These are phyloP conservation scores for Momotus momota DNA, from an alignment of 2,797 vertebrate genomes.

Conservation along the genomic window DNA sequence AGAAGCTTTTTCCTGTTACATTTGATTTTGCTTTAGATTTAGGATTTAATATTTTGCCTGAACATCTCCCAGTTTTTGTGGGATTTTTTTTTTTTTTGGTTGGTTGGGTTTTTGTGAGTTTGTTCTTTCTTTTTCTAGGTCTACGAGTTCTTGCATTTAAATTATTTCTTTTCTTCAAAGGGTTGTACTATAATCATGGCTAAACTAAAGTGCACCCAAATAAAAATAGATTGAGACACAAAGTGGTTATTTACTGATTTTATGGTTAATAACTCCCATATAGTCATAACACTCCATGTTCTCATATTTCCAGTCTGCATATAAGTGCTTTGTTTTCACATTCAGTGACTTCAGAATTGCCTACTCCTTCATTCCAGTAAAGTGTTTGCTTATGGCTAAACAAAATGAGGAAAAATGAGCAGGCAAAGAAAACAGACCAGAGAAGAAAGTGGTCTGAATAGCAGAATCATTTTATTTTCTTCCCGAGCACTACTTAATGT, in stretches of 20 bases:
- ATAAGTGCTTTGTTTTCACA: background rate
- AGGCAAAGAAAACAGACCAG: background rate
- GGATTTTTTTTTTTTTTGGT: background rate
- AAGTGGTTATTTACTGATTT: background rate
- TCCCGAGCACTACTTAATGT: background rate
- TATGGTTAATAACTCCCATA: background rate
- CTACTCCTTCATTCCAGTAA: background rate
- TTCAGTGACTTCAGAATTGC: constrained; percentile 5
- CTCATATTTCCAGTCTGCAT: background rate
- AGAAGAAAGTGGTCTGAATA: background rate
- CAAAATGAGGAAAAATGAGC: constrained; percentile 21
- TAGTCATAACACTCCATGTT: background rate
- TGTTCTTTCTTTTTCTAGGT: background rate
- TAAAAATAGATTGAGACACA: background rate
- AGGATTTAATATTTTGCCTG: background rate
- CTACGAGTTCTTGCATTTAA: background rate
- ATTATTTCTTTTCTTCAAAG: background rate
- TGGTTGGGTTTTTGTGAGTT: background rate
- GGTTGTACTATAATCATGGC: background rate
- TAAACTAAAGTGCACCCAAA: background rate
- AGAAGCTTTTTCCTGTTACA: background rate
- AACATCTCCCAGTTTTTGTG: background rate
- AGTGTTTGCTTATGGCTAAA: background rate
- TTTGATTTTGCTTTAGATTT: background rate
- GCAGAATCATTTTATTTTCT: background rate